These are phyloP conservation scores for Sus scrofa DNA, from an alignment of 2,113 vertebrate genomes.

Conservation along the genomic window T2T-Sscrofa CM000828.6:42180501-42181000, in stretches of 20 bases:
- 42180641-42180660: background rate
- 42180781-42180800: background rate
- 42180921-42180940: background rate
- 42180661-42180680: background rate
- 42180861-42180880: background rate
- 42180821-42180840: background rate
- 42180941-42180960: background rate
- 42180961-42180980: background rate
- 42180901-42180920: background rate
- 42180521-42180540: conserved; percentile 34
- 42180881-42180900: background rate
- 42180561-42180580: background rate
- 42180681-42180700: background rate
- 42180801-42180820: background rate
- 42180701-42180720: background rate
- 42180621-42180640: background rate
- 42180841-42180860: background rate
- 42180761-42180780: background rate
- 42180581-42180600: background rate
- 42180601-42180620: background rate
- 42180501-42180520: background rate
- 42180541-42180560: conserved; percentile 2
- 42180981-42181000: background rate
- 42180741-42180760: background rate
- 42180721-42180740: background rate